Evolutionary conservation across 2,797 vertebrate genomes (phyloP).

Genomic region (Gambusia yucatana): DNA sequence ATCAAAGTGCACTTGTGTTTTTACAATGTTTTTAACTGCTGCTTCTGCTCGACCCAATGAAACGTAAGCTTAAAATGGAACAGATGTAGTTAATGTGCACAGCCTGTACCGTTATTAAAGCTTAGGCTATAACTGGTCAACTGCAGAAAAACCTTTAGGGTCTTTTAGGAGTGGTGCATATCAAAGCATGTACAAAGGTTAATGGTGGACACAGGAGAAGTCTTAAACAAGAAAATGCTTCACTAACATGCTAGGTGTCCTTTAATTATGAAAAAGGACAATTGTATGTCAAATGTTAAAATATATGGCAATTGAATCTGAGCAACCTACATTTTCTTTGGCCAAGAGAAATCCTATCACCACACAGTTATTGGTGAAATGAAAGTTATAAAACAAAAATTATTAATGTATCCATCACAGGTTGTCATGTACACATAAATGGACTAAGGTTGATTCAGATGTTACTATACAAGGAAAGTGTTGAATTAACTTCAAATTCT

Average conservation of each 20-base stretch:
- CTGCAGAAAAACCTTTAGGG: neutral
- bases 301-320: neutral
- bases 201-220: neutral
- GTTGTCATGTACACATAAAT: conserved; percentile 8
- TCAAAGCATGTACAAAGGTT: neutral
- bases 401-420: conserved; percentile 1
- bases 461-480: conserved; percentile 27
- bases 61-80: neutral
- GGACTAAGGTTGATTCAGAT: conserved; percentile 17
- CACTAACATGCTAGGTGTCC: neutral
- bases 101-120: neutral
- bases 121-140: neutral
- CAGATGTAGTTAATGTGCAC: neutral
- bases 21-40: neutral
- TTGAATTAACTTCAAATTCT: conserved; percentile 58
- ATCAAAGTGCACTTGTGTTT: neutral
- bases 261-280: neutral
- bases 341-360: conserved; percentile 18
- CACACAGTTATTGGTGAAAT: conserved; percentile 24
- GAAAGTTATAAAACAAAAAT: conserved; percentile 16
- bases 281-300: neutral
- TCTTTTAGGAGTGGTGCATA: neutral
- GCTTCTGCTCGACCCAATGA: neutral
- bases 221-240: neutral
- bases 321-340: conserved; percentile 22